phyloP scores from a whole-genome alignment of 1,140 invertebrate genomes.

The Bombus soroeensis region DNA sequence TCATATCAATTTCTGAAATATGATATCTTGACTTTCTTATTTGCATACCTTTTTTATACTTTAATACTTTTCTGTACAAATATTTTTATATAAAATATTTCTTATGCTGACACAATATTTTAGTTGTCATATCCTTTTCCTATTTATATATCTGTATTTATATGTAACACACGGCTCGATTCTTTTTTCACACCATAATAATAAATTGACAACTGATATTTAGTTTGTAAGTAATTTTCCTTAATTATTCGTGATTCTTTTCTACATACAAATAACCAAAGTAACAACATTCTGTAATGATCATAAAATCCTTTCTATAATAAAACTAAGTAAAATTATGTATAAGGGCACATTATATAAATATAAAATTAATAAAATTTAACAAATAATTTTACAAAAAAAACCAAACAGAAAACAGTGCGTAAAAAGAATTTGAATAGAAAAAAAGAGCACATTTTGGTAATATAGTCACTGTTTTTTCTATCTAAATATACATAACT shows the following conservation, averaged over 20 bases:
- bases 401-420: constrained; percentile 29
- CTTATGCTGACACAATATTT: constrained; percentile 53
- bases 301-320: constrained; percentile 7
- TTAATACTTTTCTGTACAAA: constrained; percentile 77
- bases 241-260: constrained; percentile 4
- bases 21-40: constrained; percentile 63
- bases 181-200: constrained; percentile 8
- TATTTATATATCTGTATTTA: constrained; percentile 33
- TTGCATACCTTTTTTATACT: constrained; percentile 54
- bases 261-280: neutral
- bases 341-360: neutral
- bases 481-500: constrained; percentile 51
- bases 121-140: constrained; percentile 12
- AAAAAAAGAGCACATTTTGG: constrained; percentile 17
- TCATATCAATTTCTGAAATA: constrained; percentile 48
- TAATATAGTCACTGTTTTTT: constrained; percentile 29
- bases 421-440: constrained; percentile 37
- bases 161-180: constrained; percentile 18
- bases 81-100: constrained; percentile 81
- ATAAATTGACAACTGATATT: constrained; percentile 11
- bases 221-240: neutral
- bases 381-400: constrained; percentile 21
- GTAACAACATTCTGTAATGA: neutral
- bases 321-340: constrained; percentile 8
- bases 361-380: constrained; percentile 23